phyloP scores from a whole-genome alignment of 2,888 invertebrate genomes.

The Monoplex corrugatus region DNA sequence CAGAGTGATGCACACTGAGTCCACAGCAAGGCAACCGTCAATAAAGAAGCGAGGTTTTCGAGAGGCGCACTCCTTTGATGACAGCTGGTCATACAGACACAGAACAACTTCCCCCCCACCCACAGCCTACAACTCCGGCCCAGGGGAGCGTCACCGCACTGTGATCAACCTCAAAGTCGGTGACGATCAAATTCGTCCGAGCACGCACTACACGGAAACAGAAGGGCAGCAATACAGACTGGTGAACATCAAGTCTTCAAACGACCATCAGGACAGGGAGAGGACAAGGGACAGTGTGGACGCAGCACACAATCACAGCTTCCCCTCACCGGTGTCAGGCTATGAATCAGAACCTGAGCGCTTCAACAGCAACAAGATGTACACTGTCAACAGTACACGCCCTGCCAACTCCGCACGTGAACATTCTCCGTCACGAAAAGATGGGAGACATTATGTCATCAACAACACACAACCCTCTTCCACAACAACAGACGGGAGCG shows the following conservation, averaged over 20 bases:
- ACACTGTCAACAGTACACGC: not conserved
- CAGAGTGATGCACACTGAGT: slow-evolving; percentile 17
- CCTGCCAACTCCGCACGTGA: slow-evolving; percentile 10
- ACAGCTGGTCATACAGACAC: not conserved
- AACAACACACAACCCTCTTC: slow-evolving; percentile 46
- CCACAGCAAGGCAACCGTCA: not conserved
- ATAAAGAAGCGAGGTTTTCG: not conserved
- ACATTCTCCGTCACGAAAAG: slow-evolving; percentile 41
- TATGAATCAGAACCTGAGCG: slow-evolving; percentile 36
- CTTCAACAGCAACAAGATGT: not conserved
- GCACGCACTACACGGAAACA: not conserved
- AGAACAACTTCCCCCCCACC: not conserved
- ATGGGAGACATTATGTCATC: slow-evolving; percentile 50
- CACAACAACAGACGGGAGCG: not conserved
- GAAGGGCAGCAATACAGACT: slow-evolving; percentile 57
- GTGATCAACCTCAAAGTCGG: slow-evolving; percentile 29
- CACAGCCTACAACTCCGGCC: not conserved
- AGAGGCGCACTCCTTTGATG: slow-evolving; percentile 11
- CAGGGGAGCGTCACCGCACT: slow-evolving; percentile 21
- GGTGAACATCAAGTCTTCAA: slow-evolving; percentile 58
- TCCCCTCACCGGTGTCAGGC: slow-evolving; percentile 49
- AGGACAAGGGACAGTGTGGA: not conserved
- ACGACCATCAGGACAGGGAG: not conserved
- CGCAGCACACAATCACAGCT: not conserved
- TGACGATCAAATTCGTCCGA: not conserved